Percentiles rank a stretch among this genome's conserved stretches.
These are phyloP conservation scores for Sigmodon hispidus DNA, from an alignment of 2,113 vertebrate genomes.

Conservation along the genomic window DNA sequence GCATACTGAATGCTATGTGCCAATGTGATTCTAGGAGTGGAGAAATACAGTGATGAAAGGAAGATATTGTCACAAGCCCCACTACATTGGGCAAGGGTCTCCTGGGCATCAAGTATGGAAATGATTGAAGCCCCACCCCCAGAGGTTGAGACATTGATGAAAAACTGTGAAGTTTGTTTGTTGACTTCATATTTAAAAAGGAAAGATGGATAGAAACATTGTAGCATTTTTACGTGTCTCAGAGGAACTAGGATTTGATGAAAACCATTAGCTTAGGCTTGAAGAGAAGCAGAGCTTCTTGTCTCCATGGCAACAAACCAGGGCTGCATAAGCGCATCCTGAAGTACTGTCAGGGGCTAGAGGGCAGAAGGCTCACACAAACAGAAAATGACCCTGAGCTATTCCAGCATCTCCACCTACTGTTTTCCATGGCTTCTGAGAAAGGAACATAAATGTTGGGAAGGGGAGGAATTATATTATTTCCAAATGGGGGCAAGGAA, in stretches of 20 bases:
- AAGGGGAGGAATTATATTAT: background rate
- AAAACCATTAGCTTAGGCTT: slow-evolving; percentile 76
- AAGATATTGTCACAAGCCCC: background rate
- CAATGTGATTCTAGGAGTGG: background rate
- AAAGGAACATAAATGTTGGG: background rate
- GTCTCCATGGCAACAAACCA: slow-evolving; percentile 83
- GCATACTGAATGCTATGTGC: background rate
- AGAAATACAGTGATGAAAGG: background rate
- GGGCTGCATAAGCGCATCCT: slow-evolving; percentile 71
- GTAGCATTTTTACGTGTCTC: slow-evolving; percentile 70
- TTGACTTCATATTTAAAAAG: background rate
- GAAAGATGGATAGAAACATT: background rate
- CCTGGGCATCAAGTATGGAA: background rate
- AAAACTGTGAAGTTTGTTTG: background rate
- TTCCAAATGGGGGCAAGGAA: background rate
- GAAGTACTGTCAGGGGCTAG: slow-evolving; percentile 50
- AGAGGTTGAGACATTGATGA: background rate
- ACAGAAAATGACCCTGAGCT: slow-evolving; percentile 57
- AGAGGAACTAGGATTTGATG: slow-evolving; percentile 77
- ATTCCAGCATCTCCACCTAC: background rate
- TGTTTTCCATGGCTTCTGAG: background rate
- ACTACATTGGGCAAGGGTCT: background rate
- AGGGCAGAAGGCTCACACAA: background rate
- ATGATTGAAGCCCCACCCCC: background rate
- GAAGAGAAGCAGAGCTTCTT: slow-evolving; percentile 82